phyloP scores from a whole-genome alignment of 2,113 vertebrate species.

The Dasyurus viverrinus region DNA sequence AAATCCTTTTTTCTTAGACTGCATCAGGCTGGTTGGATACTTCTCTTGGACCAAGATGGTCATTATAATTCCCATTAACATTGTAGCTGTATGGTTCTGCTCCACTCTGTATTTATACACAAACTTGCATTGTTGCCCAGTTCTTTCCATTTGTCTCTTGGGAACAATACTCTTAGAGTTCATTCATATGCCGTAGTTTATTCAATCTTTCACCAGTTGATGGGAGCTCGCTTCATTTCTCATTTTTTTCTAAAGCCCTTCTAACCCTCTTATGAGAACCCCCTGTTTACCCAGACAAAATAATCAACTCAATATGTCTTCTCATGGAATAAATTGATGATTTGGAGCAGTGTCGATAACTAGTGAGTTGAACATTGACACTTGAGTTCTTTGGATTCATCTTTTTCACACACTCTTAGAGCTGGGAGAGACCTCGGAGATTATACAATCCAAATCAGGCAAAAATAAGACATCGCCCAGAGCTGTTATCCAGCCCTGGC shows the following conservation, averaged over 20 bases:
- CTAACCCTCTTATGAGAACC: background rate
- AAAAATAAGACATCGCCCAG: background rate
- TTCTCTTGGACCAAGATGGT: background rate
- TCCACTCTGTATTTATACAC: background rate
- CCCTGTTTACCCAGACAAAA: background rate
- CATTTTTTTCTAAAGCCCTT: background rate
- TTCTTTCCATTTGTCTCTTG: background rate
- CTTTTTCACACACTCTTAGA: background rate
- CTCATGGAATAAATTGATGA: background rate
- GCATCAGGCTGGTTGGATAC: background rate
- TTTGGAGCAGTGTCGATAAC: background rate
- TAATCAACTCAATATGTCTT: background rate
- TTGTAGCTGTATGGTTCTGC: background rate
- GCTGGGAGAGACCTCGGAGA: background rate
- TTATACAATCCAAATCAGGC: background rate
- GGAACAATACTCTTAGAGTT: background rate
- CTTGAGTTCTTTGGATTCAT: background rate
- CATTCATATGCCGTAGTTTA: background rate
- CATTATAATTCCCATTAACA: background rate
- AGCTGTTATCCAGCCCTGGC: background rate
- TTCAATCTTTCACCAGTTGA: background rate
- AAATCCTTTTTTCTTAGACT: background rate
- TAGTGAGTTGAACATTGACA: background rate
- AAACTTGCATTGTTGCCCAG: background rate
- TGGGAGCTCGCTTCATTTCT: background rate